Evolutionary conservation across 2,113 vertebrate species (phyloP).

Genomic region (Sinocyclocheilus anophthalmus): DNA sequence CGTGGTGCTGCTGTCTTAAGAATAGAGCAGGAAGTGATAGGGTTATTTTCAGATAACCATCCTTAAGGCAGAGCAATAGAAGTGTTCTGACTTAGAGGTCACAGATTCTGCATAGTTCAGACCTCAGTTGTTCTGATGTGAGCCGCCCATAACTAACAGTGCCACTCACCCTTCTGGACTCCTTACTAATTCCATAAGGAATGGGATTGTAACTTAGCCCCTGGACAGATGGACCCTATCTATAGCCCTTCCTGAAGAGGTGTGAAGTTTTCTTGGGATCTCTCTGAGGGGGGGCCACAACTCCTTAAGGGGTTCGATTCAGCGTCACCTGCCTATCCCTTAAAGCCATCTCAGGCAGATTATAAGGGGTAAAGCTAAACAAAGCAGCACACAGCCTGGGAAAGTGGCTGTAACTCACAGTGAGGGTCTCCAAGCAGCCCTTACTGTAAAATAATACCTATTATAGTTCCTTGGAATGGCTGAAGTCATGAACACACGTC

Average conservation of each 20-base stretch:
- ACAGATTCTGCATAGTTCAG: constrained; percentile 19
- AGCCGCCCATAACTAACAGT: neutral
- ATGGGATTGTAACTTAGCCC: constrained; percentile 77
- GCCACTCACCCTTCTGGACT: neutral
- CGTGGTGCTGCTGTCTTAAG: neutral
- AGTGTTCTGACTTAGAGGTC: constrained; percentile 30
- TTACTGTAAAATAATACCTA: constrained; percentile 19
- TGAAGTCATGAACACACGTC: constrained; percentile 10
- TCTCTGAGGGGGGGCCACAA: constrained; percentile 65
- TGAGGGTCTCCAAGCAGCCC: constrained; percentile 2
- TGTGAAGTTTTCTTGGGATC: constrained; percentile 81
- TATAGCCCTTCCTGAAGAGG: constrained; percentile 72
- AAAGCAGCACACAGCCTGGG: constrained; percentile 68
- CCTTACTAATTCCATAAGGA: constrained; percentile 67
- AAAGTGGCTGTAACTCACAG: neutral
- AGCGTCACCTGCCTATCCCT: constrained; percentile 53
- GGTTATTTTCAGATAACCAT: constrained; percentile 17
- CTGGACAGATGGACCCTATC: constrained; percentile 80
- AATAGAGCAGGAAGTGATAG: neutral
- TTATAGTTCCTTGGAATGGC: constrained; percentile 36
- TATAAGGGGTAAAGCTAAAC: constrained; percentile 70
- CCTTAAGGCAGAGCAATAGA: constrained; percentile 15
- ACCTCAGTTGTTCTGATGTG: constrained; percentile 33
- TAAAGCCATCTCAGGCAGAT: constrained; percentile 60
- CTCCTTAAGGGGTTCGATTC: constrained; percentile 76